phyloP scores from a whole-genome alignment of 1,140 invertebrate species.

The Drosophila sechellia region DNA sequence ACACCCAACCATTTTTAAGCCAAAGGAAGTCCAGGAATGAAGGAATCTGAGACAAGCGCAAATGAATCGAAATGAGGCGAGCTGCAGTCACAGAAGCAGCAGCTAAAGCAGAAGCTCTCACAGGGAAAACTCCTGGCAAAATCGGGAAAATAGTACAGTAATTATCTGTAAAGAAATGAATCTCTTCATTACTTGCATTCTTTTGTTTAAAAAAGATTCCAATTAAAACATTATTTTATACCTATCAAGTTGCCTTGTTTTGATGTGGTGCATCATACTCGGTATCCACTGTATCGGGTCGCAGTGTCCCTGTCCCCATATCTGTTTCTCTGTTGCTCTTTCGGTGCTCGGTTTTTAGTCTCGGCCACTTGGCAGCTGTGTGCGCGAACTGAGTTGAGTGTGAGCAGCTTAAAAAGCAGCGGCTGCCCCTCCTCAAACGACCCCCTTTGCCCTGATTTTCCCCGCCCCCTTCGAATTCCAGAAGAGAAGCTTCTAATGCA shows the following conservation, averaged over 20 bases:
- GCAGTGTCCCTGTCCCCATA: conserved; percentile 10
- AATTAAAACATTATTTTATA: no score
- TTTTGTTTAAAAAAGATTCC: no score
- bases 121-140: background rate
- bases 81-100: conserved; percentile 45
- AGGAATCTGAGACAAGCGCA: conserved; percentile 24
- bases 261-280: no score
- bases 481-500: conserved; percentile 64
- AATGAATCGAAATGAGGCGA: conserved; percentile 75
- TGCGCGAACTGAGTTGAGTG: conserved; percentile 31
- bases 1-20: background rate
- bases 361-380: conserved; percentile 61
- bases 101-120: conserved; percentile 21
- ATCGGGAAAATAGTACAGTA: no score
- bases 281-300: conserved; percentile 22
- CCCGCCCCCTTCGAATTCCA: conserved; percentile 2
- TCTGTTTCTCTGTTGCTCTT: conserved; percentile 41
- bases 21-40: conserved; percentile 12
- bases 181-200: no score
- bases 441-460: background rate
- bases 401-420: conserved; percentile 42
- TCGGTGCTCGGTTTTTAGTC: conserved; percentile 47
- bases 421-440: conserved; percentile 11
- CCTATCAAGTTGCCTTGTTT: no score
- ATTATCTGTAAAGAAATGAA: no score